A percentile compares a stretch with the other conserved stretches of the same genome.
Conservation (phyloP, 2,113 vertebrate species). For the Atlantisia rogersi region DNA sequence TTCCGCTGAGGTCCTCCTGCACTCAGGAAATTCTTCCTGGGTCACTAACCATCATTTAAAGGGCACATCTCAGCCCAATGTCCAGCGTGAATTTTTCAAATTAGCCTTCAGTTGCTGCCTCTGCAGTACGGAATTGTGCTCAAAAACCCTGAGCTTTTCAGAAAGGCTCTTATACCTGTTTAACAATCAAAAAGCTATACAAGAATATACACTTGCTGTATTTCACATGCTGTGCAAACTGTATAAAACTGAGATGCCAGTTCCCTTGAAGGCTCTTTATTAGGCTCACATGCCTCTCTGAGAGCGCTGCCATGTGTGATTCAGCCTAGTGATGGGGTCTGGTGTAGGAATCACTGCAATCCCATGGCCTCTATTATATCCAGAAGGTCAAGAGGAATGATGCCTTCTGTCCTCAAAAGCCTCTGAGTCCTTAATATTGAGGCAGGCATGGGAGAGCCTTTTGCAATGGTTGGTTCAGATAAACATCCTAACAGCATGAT, state of each 20-base stretch:
- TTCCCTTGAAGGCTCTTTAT: not conserved
- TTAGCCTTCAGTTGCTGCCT: slow-evolving; percentile 63
- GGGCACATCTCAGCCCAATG: slow-evolving; percentile 41
- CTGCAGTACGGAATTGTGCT: slow-evolving; percentile 13
- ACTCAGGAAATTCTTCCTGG: slow-evolving; percentile 70
- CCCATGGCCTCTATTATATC: not conserved
- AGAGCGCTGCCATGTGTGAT: not conserved
- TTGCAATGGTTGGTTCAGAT: slow-evolving; percentile 18
- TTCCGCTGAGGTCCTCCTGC: slow-evolving; percentile 23
- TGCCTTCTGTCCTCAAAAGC: slow-evolving; percentile 22
- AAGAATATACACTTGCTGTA: not conserved
- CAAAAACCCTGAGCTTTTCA: slow-evolving; percentile 42
- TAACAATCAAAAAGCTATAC: not conserved
- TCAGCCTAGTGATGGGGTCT: not conserved
- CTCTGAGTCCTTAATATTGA: slow-evolving; percentile 4
- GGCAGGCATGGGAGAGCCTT: slow-evolving; percentile 35
- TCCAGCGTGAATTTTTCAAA: slow-evolving; percentile 62
- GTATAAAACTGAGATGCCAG: not conserved
- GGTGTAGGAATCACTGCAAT: not conserved
- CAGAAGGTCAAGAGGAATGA: slow-evolving; percentile 34
- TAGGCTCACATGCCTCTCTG: not conserved
- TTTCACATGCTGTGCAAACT: not conserved
- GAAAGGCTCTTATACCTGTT: not conserved
- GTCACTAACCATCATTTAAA: slow-evolving; percentile 69
- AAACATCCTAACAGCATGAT: slow-evolving; percentile 63